phyloP scores from a whole-genome alignment of 2,888 invertebrate genomes.

The Meloe dianella region DNA sequence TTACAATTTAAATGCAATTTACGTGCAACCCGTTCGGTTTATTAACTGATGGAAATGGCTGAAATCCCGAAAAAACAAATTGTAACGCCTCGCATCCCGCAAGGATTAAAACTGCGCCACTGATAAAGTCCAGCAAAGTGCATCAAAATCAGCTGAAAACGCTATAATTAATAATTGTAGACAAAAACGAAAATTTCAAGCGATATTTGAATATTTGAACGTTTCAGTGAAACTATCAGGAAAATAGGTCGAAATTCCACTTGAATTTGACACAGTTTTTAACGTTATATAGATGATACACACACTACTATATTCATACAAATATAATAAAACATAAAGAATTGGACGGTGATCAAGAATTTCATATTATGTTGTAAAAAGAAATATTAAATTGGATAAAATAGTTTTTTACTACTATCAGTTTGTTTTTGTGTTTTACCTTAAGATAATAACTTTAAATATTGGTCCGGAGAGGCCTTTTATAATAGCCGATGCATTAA shows the following conservation, averaged over 20 bases:
- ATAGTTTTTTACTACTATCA: neutral
- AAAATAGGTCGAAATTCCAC: neutral
- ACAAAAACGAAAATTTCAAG: too few relatives aligned
- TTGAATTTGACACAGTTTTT: slow-evolving; percentile 16
- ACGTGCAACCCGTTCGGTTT: too few relatives aligned
- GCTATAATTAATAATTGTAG: too few relatives aligned
- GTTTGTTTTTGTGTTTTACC: slow-evolving; percentile 69
- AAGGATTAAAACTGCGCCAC: too few relatives aligned
- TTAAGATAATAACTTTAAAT: slow-evolving; percentile 84
- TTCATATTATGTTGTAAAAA: slow-evolving; percentile 25
- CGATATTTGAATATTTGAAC: neutral
- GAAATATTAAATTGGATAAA: neutral
- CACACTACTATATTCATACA: neutral
- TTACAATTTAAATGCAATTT: too few relatives aligned
- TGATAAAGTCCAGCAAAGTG: too few relatives aligned
- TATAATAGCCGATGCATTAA: slow-evolving; percentile 95
- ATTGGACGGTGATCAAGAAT: slow-evolving; percentile 31
- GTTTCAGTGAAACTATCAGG: neutral
- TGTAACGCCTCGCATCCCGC: too few relatives aligned
- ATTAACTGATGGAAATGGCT: too few relatives aligned
- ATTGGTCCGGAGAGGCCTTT: slow-evolving; percentile 84
- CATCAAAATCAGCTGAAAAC: too few relatives aligned
- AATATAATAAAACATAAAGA: slow-evolving; percentile 21
- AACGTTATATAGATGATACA: neutral
- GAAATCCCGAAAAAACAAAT: too few relatives aligned